Evolutionary conservation across 2,888 invertebrate genomes (phyloP).

Genomic region (Leucozona laternaria): DNA sequence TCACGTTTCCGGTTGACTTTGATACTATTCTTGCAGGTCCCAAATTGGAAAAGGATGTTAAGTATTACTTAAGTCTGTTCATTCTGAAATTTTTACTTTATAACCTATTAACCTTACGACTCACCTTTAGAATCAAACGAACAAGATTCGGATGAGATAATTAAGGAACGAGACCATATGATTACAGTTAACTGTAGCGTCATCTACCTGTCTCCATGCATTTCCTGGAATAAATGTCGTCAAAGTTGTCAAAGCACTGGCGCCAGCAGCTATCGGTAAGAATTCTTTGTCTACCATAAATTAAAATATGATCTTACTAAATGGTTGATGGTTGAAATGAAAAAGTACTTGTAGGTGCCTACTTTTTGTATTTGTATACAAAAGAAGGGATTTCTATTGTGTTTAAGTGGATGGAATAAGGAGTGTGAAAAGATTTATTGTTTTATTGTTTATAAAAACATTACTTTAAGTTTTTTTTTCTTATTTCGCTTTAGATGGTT

Average conservation of each 20-base stretch:
- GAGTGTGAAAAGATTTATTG: constrained; percentile 66
- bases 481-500: constrained; percentile 87
- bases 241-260: constrained; percentile 87
- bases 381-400: not conserved
- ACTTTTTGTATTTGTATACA: constrained; percentile 41
- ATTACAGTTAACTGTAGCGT: constrained; percentile 94
- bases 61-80: constrained; percentile 86
- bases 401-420: constrained; percentile 26
- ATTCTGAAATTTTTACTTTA: not conserved
- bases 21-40: constrained; percentile 88
- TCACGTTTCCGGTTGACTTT: constrained; percentile 91
- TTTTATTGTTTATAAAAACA: constrained; percentile 2
- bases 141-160: constrained; percentile 85
- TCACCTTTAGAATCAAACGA: constrained; percentile 86
- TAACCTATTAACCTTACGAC: not conserved
- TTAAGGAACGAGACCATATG: constrained; percentile 84
- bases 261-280: constrained; percentile 82
- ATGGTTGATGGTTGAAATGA: constrained; percentile 3
- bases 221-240: constrained; percentile 94
- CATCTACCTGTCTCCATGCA: constrained; percentile 94
- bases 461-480: not conserved
- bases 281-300: constrained; percentile 83
- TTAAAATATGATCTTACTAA: not conserved
- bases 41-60: constrained; percentile 88
- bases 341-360: constrained; percentile 14